phyloP scores from a whole-genome alignment of 2,113 vertebrate genomes.

The Donacobius atricapilla region DNA sequence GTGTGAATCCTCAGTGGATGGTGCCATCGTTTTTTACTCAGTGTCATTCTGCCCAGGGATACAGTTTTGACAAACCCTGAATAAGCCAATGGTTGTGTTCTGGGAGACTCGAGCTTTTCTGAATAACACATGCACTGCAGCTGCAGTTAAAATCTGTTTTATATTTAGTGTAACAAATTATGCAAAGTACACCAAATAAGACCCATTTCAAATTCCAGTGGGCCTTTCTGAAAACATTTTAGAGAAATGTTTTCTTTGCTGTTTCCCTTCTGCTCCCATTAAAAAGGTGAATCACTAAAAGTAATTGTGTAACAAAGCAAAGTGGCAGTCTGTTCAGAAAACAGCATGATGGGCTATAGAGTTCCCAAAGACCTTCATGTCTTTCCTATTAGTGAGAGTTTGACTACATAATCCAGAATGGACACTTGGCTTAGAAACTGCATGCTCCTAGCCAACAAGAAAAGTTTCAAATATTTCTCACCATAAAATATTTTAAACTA shows the following conservation, averaged over 20 bases:
- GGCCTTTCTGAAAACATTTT: slow-evolving; percentile 53
- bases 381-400: neutral
- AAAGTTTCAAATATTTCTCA: slow-evolving; percentile 17
- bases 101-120: neutral
- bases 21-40: neutral
- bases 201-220: slow-evolving; percentile 67
- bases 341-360: neutral
- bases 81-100: neutral
- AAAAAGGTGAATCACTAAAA: slow-evolving; percentile 7
- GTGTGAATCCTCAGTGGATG: neutral
- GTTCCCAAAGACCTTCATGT: neutral
- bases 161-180: slow-evolving; percentile 70
- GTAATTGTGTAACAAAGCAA: neutral
- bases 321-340: neutral
- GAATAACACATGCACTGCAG: slow-evolving; percentile 31
- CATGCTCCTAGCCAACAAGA: neutral
- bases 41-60: neutral
- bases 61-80: neutral
- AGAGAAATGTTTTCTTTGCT: slow-evolving; percentile 56
- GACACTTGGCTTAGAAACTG: neutral
- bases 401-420: neutral
- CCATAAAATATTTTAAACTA: neutral
- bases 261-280: slow-evolving; percentile 44
- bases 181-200: slow-evolving; percentile 69
- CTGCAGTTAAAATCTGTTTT: slow-evolving; percentile 65